Base-by-base conservation (phyloP, 2,797 vertebrate species). In the Hozukius guyotensis region DNA sequence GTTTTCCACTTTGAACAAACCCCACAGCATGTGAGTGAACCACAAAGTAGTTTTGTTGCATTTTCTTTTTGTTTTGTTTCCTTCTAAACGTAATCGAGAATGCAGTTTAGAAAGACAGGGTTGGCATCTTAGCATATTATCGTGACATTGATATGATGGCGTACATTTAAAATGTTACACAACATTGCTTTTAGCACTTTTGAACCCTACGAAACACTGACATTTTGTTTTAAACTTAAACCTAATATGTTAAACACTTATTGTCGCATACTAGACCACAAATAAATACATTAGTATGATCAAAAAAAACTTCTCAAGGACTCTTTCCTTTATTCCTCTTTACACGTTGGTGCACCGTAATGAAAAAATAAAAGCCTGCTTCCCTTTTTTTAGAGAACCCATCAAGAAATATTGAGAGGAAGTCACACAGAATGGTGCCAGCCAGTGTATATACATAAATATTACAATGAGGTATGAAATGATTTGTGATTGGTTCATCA, bases 1-100 rank as follows among this genome's bases (percentile, higher is more conserved):
- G 20, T n/a, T 64, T 75, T 61, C 60, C 36, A 52, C 36, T 42
- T 72, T 60, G 4, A 46, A 70, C 64, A 70, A 71, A 63, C 42
- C 60, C 18, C 20, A 49, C 20, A 49, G 20, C 49, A 49, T 38
- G 16, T 32, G 14, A 62, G 8, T 4, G 8, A 67, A 63, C 5
- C 20, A 11, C 29, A 76, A 46, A 46, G 42, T 46, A 46, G 42
- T 46, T 46, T 46, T 46, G 42, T 46, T 46, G 42, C 38, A 42
- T 42, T 29, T 29, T 16, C 13, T 42, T 42, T 42, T 42, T 16
- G 13, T 42, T 42, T 42, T 42, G 38, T 42, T 42, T 42, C 38
- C 38, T 5, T 42, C 38, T 42, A 42, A 42, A 42, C 6, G 38
- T 42, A 42, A 42, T 42, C 6, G 14, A 42, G 38, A 42, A 42